A percentile compares a stretch with the other conserved stretches of the same genome.
Evolutionary conservation across 1,140 invertebrate species (phyloP).

Genomic region (Leptopilina clavipes): DNA sequence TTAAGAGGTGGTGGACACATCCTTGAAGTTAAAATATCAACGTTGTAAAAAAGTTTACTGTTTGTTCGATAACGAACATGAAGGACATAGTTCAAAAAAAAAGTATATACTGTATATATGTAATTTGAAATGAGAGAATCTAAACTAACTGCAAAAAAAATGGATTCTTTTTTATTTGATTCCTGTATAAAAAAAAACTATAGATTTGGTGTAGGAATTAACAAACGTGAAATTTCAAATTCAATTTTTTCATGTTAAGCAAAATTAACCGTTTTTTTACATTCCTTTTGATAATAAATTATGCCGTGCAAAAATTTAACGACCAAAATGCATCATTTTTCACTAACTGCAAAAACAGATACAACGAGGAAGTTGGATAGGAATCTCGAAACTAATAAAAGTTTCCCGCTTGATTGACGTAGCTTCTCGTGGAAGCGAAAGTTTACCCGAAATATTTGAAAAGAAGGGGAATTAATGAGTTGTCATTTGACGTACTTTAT

Average conservation of each 20-base stretch:
- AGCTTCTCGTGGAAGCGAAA: not conserved
- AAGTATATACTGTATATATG: too few relatives aligned
- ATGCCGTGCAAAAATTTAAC: not conserved
- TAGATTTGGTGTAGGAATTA: too few relatives aligned
- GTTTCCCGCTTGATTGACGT: constrained; percentile 5
- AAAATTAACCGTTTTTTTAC: not conserved
- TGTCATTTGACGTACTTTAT: not conserved
- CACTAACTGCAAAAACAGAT: not conserved
- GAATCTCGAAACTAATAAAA: constrained; percentile 35
- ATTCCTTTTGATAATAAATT: not conserved
- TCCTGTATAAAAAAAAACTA: too few relatives aligned
- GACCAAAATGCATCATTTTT: not conserved
- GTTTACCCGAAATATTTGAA: not conserved
- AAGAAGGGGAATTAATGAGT: not conserved
- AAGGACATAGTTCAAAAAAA: not conserved
- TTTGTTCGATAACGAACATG: constrained; percentile 1
- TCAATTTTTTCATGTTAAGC: not conserved
- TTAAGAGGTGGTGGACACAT: not conserved
- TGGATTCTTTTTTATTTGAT: too few relatives aligned
- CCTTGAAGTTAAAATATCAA: constrained; percentile 17
- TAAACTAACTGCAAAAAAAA: too few relatives aligned
- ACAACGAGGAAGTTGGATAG: not conserved
- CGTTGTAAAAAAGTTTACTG: constrained; percentile 20
- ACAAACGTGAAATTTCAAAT: too few relatives aligned
- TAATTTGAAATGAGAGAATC: too few relatives aligned